Base-by-base conservation (phyloP, 2,113 vertebrate genomes). In the Rana temporaria region DNA sequence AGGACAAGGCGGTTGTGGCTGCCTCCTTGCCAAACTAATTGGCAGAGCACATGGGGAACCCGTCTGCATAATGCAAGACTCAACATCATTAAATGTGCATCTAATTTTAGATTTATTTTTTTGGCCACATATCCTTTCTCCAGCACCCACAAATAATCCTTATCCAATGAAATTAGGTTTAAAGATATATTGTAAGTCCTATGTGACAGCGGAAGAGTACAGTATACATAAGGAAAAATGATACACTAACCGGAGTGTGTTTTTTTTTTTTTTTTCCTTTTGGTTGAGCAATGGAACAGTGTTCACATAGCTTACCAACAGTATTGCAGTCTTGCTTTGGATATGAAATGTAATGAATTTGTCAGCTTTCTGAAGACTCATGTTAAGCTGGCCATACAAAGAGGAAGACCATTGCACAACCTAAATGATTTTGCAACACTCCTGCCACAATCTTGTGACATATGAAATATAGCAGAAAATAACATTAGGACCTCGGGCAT, bases 1-100 rank as follows among this genome's bases (percentile, higher is more conserved):
- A 75, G 77, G 59, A 16, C 24, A 22, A 11, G 12, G 6, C 1
- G 4, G 20, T 30, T n/a, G 42, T 0, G 65, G 16, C 81, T 64
- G 38, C 24, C 56, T 57, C 80, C 77, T 72, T 64, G 69, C 68
- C 57, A 78, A 84, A 78, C 38, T 62, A 79, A 84, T 3, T 74
- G 78, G 57, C 12, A 55, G 57, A 78, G 53, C 69, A 85, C 53
- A 83, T 59, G 56, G 72, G 57, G 53, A 66, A 53, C 19, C 6
- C 30, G 32, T 55, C 69, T 73, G 70, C 7, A 9, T 62, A 64
- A 66, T 17, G 20, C 57, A 85, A 53, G 60, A 42, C 68, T 70
- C 64, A 75, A 83, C 81, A 83, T 83, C 81, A 83, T 83, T 83
- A 83, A 83, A 83, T 76, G 81, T 83, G 81, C 72, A 83, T 83